Conservation (phyloP, 2,797 vertebrate genomes). For the Macrochelys suwanniensis region DNA sequence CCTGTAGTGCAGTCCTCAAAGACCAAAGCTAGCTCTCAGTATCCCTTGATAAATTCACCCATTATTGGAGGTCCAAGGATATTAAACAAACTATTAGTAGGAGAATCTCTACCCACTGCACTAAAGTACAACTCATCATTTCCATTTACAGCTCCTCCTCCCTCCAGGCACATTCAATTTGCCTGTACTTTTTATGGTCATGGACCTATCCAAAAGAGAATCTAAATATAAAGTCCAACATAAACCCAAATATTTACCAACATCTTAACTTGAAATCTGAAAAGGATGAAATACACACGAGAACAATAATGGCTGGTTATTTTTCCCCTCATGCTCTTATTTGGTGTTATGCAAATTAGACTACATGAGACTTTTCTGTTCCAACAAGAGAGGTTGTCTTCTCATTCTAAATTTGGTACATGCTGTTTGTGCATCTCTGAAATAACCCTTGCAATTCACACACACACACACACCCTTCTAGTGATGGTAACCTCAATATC, state of each 20-base stretch:
- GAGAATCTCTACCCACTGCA: background rate
- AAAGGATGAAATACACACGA: background rate
- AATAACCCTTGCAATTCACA: background rate
- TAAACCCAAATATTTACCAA: background rate
- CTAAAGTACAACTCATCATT: background rate
- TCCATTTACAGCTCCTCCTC: background rate
- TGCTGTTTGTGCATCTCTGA: background rate
- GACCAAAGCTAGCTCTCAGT: background rate
- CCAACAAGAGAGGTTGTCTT: background rate
- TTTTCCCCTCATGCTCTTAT: background rate
- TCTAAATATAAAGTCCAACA: background rate
- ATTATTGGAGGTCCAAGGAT: rapidly evolving
- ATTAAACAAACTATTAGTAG: background rate
- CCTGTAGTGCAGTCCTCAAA: background rate
- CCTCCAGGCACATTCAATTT: background rate
- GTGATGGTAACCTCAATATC: background rate
- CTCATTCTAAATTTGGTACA: background rate
- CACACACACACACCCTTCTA: background rate
- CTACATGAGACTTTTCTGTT: background rate
- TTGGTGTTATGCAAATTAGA: background rate
- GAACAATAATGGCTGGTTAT: background rate
- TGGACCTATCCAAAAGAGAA: background rate
- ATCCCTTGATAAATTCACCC: background rate
- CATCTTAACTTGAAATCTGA: background rate
- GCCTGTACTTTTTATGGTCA: background rate